A percentile compares a stretch with the other conserved stretches of the same genome.
Evolutionary conservation across 2,888 invertebrate genomes (phyloP).

Genomic region (Sacculina carcini): DNA sequence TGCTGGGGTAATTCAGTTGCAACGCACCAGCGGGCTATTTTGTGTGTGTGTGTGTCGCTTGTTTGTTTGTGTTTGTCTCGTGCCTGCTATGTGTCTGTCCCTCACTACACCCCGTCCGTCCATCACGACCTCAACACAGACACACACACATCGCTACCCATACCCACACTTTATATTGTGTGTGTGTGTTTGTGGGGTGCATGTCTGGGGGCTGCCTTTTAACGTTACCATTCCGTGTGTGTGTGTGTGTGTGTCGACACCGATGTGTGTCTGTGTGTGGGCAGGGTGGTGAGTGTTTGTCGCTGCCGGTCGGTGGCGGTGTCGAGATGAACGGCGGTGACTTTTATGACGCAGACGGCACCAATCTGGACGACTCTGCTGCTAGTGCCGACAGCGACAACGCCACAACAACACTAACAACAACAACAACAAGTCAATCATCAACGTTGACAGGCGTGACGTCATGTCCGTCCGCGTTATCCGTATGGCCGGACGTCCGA

Average conservation of each 20-base stretch:
- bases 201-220: background rate
- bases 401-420: too few relatives aligned
- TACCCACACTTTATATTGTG: background rate
- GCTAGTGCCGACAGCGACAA: background rate
- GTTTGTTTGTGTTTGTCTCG: background rate
- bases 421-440: too few relatives aligned
- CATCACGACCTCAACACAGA: too few relatives aligned
- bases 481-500: too few relatives aligned
- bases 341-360: too few relatives aligned
- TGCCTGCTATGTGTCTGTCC: background rate
- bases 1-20: background rate
- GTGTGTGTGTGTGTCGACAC: background rate
- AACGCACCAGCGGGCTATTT: background rate
- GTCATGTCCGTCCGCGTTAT: too few relatives aligned
- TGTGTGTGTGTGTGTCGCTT: background rate
- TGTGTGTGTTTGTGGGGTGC: background rate
- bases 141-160: too few relatives aligned
- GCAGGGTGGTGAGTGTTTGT: conserved; percentile 13
- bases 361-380: background rate
- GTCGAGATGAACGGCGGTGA: too few relatives aligned
- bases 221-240: background rate
- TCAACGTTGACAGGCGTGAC: too few relatives aligned
- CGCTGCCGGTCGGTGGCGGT: conserved; percentile 9
- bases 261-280: background rate
- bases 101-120: too few relatives aligned